phyloP scores from a whole-genome alignment of 2,113 vertebrate genomes.

The Pseudois nayaur region DNA sequence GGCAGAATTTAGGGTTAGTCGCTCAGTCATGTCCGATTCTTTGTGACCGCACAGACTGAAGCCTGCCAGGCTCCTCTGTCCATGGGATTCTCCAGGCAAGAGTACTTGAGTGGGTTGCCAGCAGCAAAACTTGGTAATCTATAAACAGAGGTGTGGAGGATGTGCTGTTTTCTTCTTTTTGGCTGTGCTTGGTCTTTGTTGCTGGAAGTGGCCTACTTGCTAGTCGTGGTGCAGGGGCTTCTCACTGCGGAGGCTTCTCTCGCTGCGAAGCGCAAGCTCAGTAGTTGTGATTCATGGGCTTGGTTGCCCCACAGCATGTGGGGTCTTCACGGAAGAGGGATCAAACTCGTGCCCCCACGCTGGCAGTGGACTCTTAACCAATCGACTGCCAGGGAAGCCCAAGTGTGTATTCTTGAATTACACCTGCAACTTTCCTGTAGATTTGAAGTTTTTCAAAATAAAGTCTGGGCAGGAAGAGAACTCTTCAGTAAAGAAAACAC shows the following conservation, averaged over 20 bases:
- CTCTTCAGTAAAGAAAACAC: not conserved
- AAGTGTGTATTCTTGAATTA: not conserved
- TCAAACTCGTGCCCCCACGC: not conserved
- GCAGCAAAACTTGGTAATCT: not conserved
- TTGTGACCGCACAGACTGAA: not conserved
- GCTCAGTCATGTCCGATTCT: not conserved
- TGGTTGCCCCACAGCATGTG: not conserved
- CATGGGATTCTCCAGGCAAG: not conserved
- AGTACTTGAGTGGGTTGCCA: not conserved
- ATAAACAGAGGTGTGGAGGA: not conserved
- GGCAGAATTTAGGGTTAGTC: not conserved
- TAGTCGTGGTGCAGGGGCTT: not conserved
- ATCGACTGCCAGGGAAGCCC: not conserved
- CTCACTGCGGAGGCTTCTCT: not conserved
- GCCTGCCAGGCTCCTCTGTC: not conserved
- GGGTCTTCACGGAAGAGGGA: not conserved
- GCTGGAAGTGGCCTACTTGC: not conserved
- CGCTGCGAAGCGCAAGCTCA: not conserved
- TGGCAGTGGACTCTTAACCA: not conserved
- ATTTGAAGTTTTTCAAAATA: not conserved
- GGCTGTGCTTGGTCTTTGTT: not conserved
- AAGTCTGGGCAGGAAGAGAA: not conserved
- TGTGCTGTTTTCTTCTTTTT: not conserved
- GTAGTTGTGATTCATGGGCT: not conserved
- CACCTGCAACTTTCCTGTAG: not conserved